phyloP scores from a whole-genome alignment of 2,888 invertebrate genomes.

The Eristalis intricaria region DNA sequence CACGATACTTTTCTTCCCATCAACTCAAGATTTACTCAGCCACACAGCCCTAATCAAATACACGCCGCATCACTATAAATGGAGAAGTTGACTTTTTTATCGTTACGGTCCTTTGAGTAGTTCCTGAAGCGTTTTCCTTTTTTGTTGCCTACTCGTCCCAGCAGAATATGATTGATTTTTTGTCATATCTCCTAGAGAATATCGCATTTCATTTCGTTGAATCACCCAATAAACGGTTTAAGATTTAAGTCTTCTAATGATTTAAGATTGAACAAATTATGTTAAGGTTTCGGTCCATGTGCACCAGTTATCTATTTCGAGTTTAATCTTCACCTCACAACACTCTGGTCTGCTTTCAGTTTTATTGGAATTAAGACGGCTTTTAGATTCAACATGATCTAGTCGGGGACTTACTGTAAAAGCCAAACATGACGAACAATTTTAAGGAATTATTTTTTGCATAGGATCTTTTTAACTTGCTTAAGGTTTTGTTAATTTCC shows the following conservation, averaged over 20 bases:
- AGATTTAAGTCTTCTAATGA: neutral
- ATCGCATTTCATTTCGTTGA: conserved; percentile 20
- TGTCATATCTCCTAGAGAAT: neutral
- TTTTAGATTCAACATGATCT: too few relatives aligned
- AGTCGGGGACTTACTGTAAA: too few relatives aligned
- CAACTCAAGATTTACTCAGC: neutral
- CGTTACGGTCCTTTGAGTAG: neutral
- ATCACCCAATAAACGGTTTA: neutral
- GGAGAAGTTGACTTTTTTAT: conserved; percentile 15
- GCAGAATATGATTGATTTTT: conserved; percentile 22
- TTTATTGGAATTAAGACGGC: too few relatives aligned
- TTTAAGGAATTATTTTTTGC: too few relatives aligned
- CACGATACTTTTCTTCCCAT: conserved; percentile 5
- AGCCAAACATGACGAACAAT: too few relatives aligned
- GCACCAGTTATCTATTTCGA: too few relatives aligned
- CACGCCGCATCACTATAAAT: neutral
- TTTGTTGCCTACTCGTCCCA: neutral
- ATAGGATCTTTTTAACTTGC: too few relatives aligned
- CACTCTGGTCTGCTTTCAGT: too few relatives aligned
- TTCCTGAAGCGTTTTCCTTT: neutral
- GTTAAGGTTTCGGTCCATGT: too few relatives aligned
- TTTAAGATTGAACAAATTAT: neutral
- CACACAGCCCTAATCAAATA: conserved; percentile 17
- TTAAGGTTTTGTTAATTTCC: too few relatives aligned
- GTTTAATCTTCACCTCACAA: too few relatives aligned